phyloP scores from a whole-genome alignment of 2,888 invertebrate species.

The Stenodema calcarata region DNA sequence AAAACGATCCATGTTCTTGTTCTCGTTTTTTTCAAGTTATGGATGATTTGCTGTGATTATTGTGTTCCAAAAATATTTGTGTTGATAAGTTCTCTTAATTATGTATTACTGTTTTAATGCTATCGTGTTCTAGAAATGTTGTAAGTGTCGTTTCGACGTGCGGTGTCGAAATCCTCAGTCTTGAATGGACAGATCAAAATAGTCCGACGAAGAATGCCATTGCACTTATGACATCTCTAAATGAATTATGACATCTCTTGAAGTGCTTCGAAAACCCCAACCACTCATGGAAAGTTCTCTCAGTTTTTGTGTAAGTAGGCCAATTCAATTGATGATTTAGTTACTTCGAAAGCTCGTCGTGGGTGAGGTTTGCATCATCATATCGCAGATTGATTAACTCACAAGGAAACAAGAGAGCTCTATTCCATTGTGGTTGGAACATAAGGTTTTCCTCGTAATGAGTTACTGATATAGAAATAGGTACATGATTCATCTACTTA shows the following conservation, averaged over 20 bases:
- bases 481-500: too few relatives aligned
- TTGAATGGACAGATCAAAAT: background rate
- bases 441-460: background rate
- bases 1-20: too few relatives aligned
- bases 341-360: background rate
- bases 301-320: background rate
- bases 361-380: background rate
- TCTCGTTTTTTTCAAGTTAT: too few relatives aligned
- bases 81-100: too few relatives aligned
- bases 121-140: too few relatives aligned
- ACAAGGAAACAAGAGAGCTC: background rate
- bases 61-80: too few relatives aligned
- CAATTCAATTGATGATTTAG: background rate
- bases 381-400: background rate
- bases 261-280: background rate
- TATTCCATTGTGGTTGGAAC: background rate
- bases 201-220: background rate
- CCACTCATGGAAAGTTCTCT: background rate
- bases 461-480: too few relatives aligned
- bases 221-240: conserved; percentile 17
- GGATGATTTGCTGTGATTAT: too few relatives aligned
- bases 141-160: too few relatives aligned
- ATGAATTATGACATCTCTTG: conserved; percentile 29
- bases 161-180: too few relatives aligned
- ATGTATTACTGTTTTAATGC: too few relatives aligned